Base-by-base conservation (phyloP, 2,888 invertebrate species). In the Cerceris rybyensis region DNA sequence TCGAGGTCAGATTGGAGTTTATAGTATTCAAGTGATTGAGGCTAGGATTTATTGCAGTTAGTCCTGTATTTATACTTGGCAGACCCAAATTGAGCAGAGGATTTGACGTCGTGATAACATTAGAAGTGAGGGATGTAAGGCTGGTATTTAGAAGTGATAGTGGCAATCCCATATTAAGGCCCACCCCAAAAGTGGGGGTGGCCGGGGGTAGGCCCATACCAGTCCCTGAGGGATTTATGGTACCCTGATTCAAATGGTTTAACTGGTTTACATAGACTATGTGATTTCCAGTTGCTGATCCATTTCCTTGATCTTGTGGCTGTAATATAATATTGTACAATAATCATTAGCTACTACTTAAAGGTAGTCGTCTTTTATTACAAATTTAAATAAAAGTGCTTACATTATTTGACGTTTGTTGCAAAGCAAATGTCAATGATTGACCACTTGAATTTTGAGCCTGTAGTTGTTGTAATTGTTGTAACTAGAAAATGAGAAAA, bases 121-220 rank as follows among this genome's bases (percentile, higher is more conserved):
- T 92, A 69, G 92, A 92, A 57, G 92, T 92, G 78, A 92, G 88
- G 72, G 92, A 92, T 65, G 92, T 90, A 70, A 92, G 89, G 86
- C 89, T 91, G 71, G 92, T 92, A 84, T 92, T 92, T 58, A 92
- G 84, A 67, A 92, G 83, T 84, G 92, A 92, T 79, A 92, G 87
- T 78, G 92, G 92, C 88, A 92, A 87, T 91, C 92, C 92, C 92
- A 92, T 92, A 85, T 92, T 92, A 85, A 92, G 92, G 91, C 92
- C 92, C 87, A 92, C 92, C 92, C 92, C 92, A 89, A 92, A 92
- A 88, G 92, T 90, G 90, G 92, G 92, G 92, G 91, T 90, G 91
- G 92, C 92, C 90, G 92, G 91, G 90, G 92, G 92, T 89, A 92
- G 91, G 90, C 92, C 92, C 92, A 92, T 92, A 89, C 91, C 92